Conservation (phyloP, 2,113 vertebrate species). For the Amblyornis subalaris region DNA sequence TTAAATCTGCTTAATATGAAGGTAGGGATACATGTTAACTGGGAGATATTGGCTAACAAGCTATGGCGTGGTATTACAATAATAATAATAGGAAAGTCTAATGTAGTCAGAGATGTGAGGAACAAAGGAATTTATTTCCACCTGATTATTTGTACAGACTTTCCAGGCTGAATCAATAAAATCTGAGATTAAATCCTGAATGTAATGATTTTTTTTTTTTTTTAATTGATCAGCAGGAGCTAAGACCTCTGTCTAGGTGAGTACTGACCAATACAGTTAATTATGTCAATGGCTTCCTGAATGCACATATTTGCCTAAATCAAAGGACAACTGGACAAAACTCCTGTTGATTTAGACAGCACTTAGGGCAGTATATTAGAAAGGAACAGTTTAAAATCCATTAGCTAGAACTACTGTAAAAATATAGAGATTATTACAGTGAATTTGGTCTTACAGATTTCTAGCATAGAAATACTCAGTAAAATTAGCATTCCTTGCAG, state of each 20-base stretch:
- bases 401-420: not conserved
- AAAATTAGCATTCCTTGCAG: not conserved
- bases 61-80: not conserved
- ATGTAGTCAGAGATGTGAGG: not conserved
- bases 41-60: not conserved
- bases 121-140: not conserved
- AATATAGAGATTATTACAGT: not conserved
- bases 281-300: not conserved
- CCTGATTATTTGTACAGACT: not conserved
- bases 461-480: not conserved
- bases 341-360: not conserved
- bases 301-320: not conserved
- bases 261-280: not conserved
- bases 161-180: not conserved
- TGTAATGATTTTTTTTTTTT: not conserved
- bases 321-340: not conserved
- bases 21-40: not conserved
- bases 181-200: accelerated
- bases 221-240: not conserved
- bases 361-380: not conserved
- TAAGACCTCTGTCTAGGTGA: not conserved
- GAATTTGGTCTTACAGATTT: not conserved
- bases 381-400: not conserved
- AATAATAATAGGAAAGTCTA: not conserved
- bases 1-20: not conserved